Evolutionary conservation across 2,113 vertebrate species (phyloP), one percentile per base, ranked within the genome.

Genomic region (Cyrtonyx montezumae): DNA sequence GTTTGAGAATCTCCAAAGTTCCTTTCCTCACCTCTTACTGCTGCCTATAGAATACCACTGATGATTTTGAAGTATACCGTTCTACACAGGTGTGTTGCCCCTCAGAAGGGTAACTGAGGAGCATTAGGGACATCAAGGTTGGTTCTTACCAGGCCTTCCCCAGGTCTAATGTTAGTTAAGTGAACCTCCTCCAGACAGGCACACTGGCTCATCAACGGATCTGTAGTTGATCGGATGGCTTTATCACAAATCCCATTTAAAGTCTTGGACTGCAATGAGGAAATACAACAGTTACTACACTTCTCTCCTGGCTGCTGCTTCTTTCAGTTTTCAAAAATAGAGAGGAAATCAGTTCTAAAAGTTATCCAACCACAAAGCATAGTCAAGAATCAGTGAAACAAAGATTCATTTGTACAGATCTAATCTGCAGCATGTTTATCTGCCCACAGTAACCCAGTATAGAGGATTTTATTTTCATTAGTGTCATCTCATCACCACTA

Each of bases 231-330:
- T 51, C 97, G 98, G 75, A 98, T 97, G 2, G 98, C 99, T 94
- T 99, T 98, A 91, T 99, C 99, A 13, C 99, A 99, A 96, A 99
- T 98, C n/a, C 97, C 94, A 92, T 98, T 99, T 89, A 99, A 97
- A 92, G 98, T 97, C 91, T 97, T 98, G 25, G 99, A 98, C 99
- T 99, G 91, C 74, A 90, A 67, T 6, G 2, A 74, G 19, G 96
- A 95, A 55, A 56, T 17, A 80, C 18, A 28, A 74, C 2, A 20
- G 34, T 76, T 15, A 79, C 4, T 70, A 34, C 62, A 49, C 32
- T 46, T 77, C 23, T 87, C 21, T 73, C 40, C 75, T 37, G 19
- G 4, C 15, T 77, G 34, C 46, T 22, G 37, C 49, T 8, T 73
- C 45, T 51, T 68, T 46, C 23, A 61, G 7, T 68, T 91, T 71